Base-by-base conservation (phyloP, 2,797 vertebrate genomes). In the Sternotherus odoratus region DNA sequence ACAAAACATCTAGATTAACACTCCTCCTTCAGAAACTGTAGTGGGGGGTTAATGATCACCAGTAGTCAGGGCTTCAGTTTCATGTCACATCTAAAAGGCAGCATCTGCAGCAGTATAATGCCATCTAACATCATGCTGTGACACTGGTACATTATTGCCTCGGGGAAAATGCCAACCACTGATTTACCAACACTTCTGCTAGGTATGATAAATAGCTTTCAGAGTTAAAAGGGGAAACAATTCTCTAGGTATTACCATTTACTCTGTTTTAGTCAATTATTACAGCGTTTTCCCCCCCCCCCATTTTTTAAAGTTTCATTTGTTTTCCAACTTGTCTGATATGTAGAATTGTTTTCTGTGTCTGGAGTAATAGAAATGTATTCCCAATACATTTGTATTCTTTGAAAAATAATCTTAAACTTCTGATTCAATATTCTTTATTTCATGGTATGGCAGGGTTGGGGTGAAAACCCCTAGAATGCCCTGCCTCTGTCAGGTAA, bases 181-280 rank as follows among this genome's bases (percentile, higher is more conserved):
- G 80, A 33, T 57, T 81, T 88, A 85, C 49, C 66, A 3, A 1
- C 49, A 54, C 0, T n/a, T 83, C 69, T 89, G 50, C 7, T 54
- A 43, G 10, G 10, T 39, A 28, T 53, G 69, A 85, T 81, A 15
- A 43, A 49, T 86, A 81, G 50, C 80, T 89, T 80, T n/a, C 1
- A 78, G 86, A 92, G 86, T 85, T 88, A 36, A 91, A 88, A 79
- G n/a, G 57, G 77, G 2, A 87, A 75, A 77, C 77, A 82, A 53
- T 28, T 57, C 15, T 0, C 50, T 77, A 78, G 7, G 26, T 74
- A 50, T 57, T 82, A 3, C 1, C 83, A 28, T 77, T 87, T 92
- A 77, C 63, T 74, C 5, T 2, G 2, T 90, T 77, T 48, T 57
- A 77, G 33, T 36, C 4, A 24, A 83, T 7, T 79, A 51, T 36